These are phyloP conservation scores for Oasisia sp. DNA, from an alignment of 2,888 invertebrate species.

Conservation along the genomic window DNA sequence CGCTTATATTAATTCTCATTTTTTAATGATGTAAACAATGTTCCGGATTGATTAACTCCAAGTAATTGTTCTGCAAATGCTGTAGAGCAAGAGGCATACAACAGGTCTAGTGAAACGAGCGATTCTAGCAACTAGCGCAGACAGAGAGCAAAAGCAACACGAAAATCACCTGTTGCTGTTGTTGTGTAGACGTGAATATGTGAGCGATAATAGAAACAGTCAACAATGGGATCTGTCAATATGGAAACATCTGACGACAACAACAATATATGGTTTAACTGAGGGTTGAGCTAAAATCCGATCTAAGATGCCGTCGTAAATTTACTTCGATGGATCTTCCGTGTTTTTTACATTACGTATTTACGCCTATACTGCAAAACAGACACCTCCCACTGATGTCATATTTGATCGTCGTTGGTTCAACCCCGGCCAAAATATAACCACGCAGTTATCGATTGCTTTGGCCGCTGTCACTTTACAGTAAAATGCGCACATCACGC, in stretches of 20 bases:
- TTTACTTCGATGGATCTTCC: neutral
- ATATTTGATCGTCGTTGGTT: neutral
- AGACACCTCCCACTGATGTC: neutral
- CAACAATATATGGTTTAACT: neutral
- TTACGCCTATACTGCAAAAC: neutral
- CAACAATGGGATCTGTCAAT: neutral
- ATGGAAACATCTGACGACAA: neutral
- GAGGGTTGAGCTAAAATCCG: neutral
- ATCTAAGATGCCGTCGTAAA: neutral
- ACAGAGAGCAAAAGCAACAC: neutral
- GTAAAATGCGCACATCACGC: neutral
- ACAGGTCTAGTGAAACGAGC: too few species aligned
- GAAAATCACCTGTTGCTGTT: neutral
- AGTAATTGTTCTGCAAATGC: too few species aligned
- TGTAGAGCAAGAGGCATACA: too few species aligned
- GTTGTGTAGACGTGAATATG: neutral
- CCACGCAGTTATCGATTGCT: conserved; percentile 17
- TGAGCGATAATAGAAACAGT: neutral
- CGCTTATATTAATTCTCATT: too few species aligned
- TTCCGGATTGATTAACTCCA: too few species aligned
- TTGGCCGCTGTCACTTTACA: neutral
- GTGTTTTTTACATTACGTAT: neutral
- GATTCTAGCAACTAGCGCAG: too few species aligned
- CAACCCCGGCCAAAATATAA: neutral
- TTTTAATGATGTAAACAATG: too few species aligned